Evolutionary conservation across 2,888 invertebrate genomes (phyloP).

Genomic region (Psylliodes chrysocephalus): DNA sequence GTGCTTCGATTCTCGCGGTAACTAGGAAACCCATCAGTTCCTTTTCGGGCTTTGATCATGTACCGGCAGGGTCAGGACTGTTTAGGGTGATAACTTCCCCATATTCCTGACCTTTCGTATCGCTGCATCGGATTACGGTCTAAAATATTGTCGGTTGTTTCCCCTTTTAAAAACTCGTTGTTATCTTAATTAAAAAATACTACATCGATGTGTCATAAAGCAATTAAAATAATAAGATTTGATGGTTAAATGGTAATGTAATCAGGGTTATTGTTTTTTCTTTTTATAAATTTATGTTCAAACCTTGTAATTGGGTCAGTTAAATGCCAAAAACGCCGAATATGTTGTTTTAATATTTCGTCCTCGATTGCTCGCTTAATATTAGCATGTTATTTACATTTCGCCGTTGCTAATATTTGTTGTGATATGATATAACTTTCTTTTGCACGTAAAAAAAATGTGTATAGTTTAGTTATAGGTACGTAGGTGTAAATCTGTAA

Average conservation of each 20-base stretch:
- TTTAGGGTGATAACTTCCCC: conserved; percentile 10
- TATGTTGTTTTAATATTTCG: background rate
- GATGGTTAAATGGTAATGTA: conserved; percentile 4
- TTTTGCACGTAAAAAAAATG: background rate
- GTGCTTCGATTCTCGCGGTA: background rate
- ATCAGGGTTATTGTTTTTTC: conserved; percentile 10
- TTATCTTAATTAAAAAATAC: conserved; percentile 2
- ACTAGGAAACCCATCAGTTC: conserved; percentile 26
- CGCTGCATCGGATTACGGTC: background rate
- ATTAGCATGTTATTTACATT: conserved; percentile 6
- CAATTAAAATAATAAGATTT: conserved; percentile 8
- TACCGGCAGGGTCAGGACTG: conserved; percentile 11
- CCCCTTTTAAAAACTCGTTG: background rate
- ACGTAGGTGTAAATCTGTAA: background rate
- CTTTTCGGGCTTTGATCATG: conserved; percentile 29
- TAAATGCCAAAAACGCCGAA: background rate
- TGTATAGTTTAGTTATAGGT: background rate
- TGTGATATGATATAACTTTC: background rate
- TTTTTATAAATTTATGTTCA: conserved; percentile 3
- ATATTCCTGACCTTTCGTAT: conserved; percentile 3
- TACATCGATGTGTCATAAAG: background rate
- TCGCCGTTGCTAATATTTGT: background rate
- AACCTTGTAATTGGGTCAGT: conserved; percentile 14
- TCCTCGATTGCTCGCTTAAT: background rate
- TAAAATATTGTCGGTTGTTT: background rate